A percentile compares a stretch with the other conserved stretches of the same genome.
Conservation (phyloP, 2,113 vertebrate genomes). For the Phainopepla nitens region DNA sequence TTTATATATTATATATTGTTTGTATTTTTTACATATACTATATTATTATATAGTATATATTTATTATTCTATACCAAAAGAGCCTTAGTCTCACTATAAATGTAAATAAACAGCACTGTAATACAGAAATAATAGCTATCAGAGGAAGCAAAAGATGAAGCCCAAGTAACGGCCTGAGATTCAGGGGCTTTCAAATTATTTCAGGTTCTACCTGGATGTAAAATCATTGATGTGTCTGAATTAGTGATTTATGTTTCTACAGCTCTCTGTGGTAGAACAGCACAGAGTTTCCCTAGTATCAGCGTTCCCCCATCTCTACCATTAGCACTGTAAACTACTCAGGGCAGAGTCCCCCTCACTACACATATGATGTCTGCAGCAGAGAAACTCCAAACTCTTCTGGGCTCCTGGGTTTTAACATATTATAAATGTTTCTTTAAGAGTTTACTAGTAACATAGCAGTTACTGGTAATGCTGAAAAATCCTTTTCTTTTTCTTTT, state of each 20-base stretch:
- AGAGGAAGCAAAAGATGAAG: background rate
- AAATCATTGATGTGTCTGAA: background rate
- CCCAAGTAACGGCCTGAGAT: background rate
- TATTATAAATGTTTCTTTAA: background rate
- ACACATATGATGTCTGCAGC: background rate
- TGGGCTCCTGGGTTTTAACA: background rate
- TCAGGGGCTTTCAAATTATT: background rate
- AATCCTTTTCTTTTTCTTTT: background rate
- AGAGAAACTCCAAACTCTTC: background rate
- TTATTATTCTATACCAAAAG: background rate
- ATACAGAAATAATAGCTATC: background rate
- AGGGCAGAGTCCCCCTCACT: background rate
- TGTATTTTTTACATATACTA: background rate
- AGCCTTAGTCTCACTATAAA: background rate
- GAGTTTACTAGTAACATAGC: background rate
- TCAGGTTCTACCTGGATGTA: background rate
- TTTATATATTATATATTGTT: no score
- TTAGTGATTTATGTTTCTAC: background rate
- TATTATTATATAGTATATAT: no score
- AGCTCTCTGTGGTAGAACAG: background rate
- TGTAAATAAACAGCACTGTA: background rate
- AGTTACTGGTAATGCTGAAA: background rate
- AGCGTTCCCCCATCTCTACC: background rate
- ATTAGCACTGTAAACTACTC: background rate
- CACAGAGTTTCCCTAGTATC: background rate